Percentiles rank a stretch among this genome's conserved stretches.
phyloP scores from a whole-genome alignment of 2,797 vertebrate genomes.

The Microctenopoma lineatum region DNA sequence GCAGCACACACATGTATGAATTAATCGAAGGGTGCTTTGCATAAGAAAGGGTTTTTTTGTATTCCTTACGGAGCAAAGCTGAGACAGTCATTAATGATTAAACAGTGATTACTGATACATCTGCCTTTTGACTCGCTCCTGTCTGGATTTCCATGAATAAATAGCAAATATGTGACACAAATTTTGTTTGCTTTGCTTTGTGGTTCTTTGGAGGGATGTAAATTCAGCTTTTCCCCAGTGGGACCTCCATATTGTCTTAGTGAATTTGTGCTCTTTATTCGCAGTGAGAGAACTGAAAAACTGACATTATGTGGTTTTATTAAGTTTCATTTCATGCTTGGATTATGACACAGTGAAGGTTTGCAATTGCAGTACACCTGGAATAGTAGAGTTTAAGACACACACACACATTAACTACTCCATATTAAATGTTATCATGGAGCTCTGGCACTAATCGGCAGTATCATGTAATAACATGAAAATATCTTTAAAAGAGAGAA shows the following conservation, averaged over 20 bases:
- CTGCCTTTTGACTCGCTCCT: constrained; percentile 37
- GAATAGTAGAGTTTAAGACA: no score
- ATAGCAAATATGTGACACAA: constrained; percentile 37
- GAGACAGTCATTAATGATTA: constrained; percentile 54
- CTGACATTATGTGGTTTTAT: no score
- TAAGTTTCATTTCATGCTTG: no score
- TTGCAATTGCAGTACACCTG: no score
- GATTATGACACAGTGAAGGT: no score
- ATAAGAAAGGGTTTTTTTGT: constrained; percentile 36
- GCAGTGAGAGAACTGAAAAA: no score
- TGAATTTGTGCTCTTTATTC: not conserved
- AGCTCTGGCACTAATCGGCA: no score
- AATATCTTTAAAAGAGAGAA: no score
- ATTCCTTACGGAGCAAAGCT: constrained; percentile 32
- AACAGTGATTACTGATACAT: constrained; percentile 39
- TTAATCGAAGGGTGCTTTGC: constrained; percentile 50
- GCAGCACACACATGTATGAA: constrained; percentile 42
- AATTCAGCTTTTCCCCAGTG: not conserved
- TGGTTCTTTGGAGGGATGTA: constrained; percentile 12
- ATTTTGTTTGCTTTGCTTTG: constrained; percentile 4
- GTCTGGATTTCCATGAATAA: constrained; percentile 45
- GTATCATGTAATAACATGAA: no score
- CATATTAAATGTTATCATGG: no score
- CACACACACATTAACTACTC: no score
- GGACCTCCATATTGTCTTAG: constrained; percentile 2